Evolutionary conservation across 1,140 invertebrate genomes (phyloP), one percentile per base, ranked within the genome.

Genomic region (Cecropterus lyciades): DNA sequence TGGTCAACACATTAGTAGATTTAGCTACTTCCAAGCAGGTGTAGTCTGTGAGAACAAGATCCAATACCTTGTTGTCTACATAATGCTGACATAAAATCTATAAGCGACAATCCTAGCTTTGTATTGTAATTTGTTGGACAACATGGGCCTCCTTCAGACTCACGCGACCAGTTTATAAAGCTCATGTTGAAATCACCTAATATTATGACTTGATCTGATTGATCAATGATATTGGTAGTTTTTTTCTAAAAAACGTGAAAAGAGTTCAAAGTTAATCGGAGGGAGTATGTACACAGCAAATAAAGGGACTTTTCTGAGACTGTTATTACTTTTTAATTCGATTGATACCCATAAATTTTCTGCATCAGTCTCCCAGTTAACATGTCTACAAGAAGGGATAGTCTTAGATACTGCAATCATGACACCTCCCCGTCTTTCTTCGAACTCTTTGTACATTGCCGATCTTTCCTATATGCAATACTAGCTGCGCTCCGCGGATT

Each of bases 401-500:
- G 57, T 46, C 9, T 40, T 65, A n/a, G 20, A 52, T 0, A 80
- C 69, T 15, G 71, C 75, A 7, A 80, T 46, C 33, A 77, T 33
- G 9, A 81, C 70, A 8, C 79, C 76, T 4, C 79, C 76, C 79
- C 79, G 16, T 79, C 74, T 10, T 27, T 59, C 49, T 71, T 73
- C 16, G 11, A 37, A 11, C 9, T 46, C 1, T 7, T 49, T 1
- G 56, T 17, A 37, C 20, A 42, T 0, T 3, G 3, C 17, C 79
- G 51, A 51, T 81, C 77, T 43, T 60, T 67, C 3, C 79, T 30
- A 51, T 70, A 80, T n/a, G 70, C 59, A 13, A 40, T 14, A 52
- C n/a, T n/a, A n/a, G n/a, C n/a, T n/a, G n/a, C n/a, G n/a, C n/a
- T n/a, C n/a, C n/a, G n/a, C n/a, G n/a, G n/a, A n/a, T n/a, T n/a